Percentiles rank a stretch among this genome's conserved stretches.
Evolutionary conservation across 2,888 invertebrate species (phyloP).

Genomic region (Tetragonula carbonaria): DNA sequence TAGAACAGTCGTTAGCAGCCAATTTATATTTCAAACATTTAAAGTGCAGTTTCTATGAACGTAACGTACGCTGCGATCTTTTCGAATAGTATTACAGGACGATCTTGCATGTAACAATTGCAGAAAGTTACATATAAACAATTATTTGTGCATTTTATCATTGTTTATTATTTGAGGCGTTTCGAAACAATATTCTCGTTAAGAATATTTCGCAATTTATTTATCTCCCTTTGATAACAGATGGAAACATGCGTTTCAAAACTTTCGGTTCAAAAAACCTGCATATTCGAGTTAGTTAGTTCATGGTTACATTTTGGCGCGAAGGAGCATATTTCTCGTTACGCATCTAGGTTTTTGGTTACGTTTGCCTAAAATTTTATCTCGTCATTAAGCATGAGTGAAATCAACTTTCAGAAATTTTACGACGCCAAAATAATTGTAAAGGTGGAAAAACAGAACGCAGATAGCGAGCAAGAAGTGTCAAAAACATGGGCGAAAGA

Average conservation of each 20-base stretch:
- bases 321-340: background rate
- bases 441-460: background rate
- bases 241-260: background rate
- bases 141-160: background rate
- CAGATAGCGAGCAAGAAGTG: background rate
- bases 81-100: background rate
- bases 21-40: background rate
- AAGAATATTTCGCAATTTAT: background rate
- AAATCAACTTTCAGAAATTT: constrained; percentile 1
- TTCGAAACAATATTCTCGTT: background rate
- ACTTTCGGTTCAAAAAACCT: background rate
- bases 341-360: too few species aligned
- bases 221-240: background rate
- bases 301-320: constrained; percentile 10
- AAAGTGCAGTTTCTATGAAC: background rate
- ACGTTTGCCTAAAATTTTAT: background rate
- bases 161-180: background rate
- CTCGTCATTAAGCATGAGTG: background rate
- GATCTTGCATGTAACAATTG: background rate
- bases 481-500: constrained; percentile 30
- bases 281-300: background rate
- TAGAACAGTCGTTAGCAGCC: background rate
- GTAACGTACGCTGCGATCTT: background rate
- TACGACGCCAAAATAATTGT: background rate
- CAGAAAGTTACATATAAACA: background rate